Base-by-base conservation (phyloP, 2,888 invertebrate genomes). In the Ariolimax columbianus region DNA sequence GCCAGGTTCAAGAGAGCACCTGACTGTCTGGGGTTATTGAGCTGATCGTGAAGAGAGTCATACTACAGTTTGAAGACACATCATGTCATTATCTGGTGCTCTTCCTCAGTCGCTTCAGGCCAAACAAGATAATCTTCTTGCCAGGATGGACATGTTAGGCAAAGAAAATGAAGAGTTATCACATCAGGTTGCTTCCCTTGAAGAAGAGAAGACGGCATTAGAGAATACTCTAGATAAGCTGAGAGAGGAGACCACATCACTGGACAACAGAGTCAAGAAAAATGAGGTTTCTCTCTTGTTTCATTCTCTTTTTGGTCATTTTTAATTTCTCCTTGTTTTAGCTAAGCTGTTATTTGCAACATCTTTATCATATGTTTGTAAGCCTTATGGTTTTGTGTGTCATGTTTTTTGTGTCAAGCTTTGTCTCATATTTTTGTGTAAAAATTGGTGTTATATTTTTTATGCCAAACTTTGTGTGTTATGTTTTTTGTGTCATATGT, bases 141-240 rank as follows among this genome's bases (percentile, higher is more conserved):
- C 90, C 73, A 87, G 92, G 36, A 89, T 94, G 36, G 91, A 91
- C 66, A 87, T 88, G 17, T 87, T 93, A 78, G 92, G 91, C 80
- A 88, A 90, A 78, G 93, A 93, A 83, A 93, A 93, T 79, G 89
- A 90, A 73, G 91, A 90, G 19, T 88, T 94, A 43, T 89, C 89
- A 77, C 89, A 90, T 23, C 89, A 93, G 81, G 88, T 93, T 77
- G 88, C 89, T 14, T 89, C 89, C n/a, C 86, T 93, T 70, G 93
- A 93, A 86, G 93, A 92, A 66, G 90, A 90, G 68, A 91, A 90
- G 82, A 92, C 91, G 23, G 83, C 87, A 4, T 78, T 91, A 40
- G 89, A 92, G 82, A 92, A 91, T 59, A 80, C 85, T 0, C 80
- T 91, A 55, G 86, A 89, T 68, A 86, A 88, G 26, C 78, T 86